Evolutionary conservation across 1,140 invertebrate genomes (phyloP).

Genomic region (Tetraneura akinire): DNA sequence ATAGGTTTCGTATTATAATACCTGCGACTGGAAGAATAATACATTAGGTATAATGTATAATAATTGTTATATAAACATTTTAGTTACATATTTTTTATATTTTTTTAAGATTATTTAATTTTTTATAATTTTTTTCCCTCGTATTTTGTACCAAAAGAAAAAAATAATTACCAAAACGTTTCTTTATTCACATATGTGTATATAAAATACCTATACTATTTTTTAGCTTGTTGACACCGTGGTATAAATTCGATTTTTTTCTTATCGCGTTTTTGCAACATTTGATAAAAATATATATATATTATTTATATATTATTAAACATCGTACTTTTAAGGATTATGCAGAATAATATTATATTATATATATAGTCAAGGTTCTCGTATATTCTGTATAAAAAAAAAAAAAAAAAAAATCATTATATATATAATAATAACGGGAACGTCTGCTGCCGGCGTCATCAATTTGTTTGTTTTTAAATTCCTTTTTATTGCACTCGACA

Average conservation of each 20-base stretch:
- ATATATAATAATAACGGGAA: not conserved
- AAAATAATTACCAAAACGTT: not conserved
- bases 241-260: not conserved
- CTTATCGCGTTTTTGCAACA: not conserved
- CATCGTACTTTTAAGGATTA: not conserved
- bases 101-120: too few relatives aligned
- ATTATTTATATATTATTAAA: too few relatives aligned
- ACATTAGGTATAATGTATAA: too few relatives aligned
- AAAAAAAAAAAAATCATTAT: too few relatives aligned
- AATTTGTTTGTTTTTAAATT: constrained; percentile 4
- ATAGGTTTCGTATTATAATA: too few relatives aligned
- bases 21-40: too few relatives aligned
- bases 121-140: too few relatives aligned
- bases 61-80: too few relatives aligned
- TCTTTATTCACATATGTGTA: not conserved
- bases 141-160: too few relatives aligned
- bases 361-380: constrained; percentile 12
- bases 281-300: not conserved
- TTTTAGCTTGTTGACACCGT: not conserved
- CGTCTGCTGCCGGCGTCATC: not conserved
- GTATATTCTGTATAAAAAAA: too few relatives aligned
- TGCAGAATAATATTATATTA: not conserved
- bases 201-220: not conserved
- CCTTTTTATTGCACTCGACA: constrained; percentile 10
- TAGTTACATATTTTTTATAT: too few relatives aligned